Base-by-base conservation (phyloP, 2,888 invertebrate species). In the Drymonia ruficornis region DNA sequence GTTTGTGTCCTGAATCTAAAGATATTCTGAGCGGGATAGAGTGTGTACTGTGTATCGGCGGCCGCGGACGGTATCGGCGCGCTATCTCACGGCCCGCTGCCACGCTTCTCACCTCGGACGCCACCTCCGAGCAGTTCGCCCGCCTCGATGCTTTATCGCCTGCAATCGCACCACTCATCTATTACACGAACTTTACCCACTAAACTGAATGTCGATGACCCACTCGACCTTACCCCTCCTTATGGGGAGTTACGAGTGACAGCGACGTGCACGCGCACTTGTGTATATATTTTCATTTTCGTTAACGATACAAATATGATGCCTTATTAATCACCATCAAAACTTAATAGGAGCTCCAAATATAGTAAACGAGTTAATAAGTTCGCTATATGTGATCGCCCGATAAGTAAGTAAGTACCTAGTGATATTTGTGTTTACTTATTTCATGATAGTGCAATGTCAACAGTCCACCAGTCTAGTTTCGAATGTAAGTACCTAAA, bases 41-140 rank as follows among this genome's bases (percentile, higher is more conserved):
- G 31, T 31, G 31, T 36, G 31, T 34, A 34, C 12, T 2, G 28
- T 28, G 31, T 31, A 31, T 12, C 40, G 29, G 47, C 51, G 50
- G 69, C 63, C 66, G 78, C 68, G 67, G 80, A 73, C 79, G 76
- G 69, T 89, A 90, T 89, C 89, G 66, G 63, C 71, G 70, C 67
- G 72, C 84, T 81, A 89, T 91, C 89, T 91, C 89, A 89, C 88
- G 89, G 84, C 84, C 84, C 75, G 84, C 81, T 82, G 76, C 88
- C 89, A 88, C 89, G 90, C 86, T 90, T 88, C 87, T 91, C 91
- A 91, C 91, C 91, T 89, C 89, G 71, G 81, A 82, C 83, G 78
- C 81, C 86, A 83, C 81, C 84, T 81, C 79, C 78, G 74, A 79
- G 75, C 75, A 68, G 78, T 70, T 66, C 71, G 72, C 65, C 80